Percentiles rank a stretch among this genome's conserved stretches.
These are phyloP conservation scores for Mimachlamys varia DNA, from an alignment of 2,888 invertebrate genomes.

Conservation along the genomic window DNA sequence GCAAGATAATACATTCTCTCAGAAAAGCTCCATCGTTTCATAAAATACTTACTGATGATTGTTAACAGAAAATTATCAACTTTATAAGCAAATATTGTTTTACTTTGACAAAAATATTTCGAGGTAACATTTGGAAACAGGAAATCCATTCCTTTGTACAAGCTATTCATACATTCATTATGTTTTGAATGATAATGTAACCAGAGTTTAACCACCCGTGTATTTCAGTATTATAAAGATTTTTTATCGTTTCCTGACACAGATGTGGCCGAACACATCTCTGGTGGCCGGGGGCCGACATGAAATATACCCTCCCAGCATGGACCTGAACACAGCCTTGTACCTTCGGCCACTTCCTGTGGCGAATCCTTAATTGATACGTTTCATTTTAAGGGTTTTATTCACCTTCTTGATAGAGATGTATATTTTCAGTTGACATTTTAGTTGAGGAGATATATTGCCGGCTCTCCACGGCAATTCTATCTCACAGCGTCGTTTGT, in stretches of 20 bases:
- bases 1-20: too few species aligned
- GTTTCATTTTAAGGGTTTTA: constrained; percentile 15
- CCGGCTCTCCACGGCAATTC: not conserved
- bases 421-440: constrained; percentile 20
- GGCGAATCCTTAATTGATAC: not conserved
- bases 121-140: not conserved
- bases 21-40: too few species aligned
- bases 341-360: constrained; percentile 25
- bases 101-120: too few species aligned
- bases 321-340: constrained; percentile 17
- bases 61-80: too few species aligned
- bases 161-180: not conserved
- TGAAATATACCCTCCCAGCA: not conserved
- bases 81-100: too few species aligned
- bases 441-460: not conserved
- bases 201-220: not conserved
- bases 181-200: not conserved
- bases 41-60: too few species aligned
- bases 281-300: constrained; percentile 1
- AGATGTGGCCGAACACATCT: not conserved
- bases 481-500: constrained; percentile 16
- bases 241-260: constrained; percentile 14
- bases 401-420: not conserved
- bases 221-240: not conserved
- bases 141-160: not conserved